A percentile compares a stretch with the other conserved stretches of the same genome.
phyloP scores from a whole-genome alignment of 2,797 vertebrate genomes.

The Mycteria americana region DNA sequence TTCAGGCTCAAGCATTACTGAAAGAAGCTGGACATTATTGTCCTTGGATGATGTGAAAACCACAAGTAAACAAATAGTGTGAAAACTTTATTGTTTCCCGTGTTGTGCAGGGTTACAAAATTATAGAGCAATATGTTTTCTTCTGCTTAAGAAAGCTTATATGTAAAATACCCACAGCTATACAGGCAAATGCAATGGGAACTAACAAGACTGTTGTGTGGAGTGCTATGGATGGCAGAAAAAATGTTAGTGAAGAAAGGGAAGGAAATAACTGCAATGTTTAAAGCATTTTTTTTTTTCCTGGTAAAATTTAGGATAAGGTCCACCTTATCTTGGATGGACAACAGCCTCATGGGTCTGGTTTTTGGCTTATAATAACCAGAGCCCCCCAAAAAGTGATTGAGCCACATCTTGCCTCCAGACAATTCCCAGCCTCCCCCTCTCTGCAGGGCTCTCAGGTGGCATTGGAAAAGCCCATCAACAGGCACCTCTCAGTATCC shows the following conservation, averaged over 20 bases:
- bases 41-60: not conserved
- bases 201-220: not conserved
- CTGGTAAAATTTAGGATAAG: not conserved
- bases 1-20: not conserved
- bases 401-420: not conserved
- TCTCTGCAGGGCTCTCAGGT: not conserved
- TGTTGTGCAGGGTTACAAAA: not conserved
- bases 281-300: not conserved
- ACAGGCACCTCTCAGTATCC: not conserved
- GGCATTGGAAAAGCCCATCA: not conserved
- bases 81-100: not conserved
- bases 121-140: not conserved
- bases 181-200: not conserved
- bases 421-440: too few relatives aligned
- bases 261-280: not conserved
- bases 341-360: not conserved
- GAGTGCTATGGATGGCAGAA: not conserved
- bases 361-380: not conserved
- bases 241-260: not conserved
- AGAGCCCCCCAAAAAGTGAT: not conserved
- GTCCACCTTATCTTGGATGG: not conserved
- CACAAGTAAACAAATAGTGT: not conserved
- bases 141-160: not conserved
- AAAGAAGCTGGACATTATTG: not conserved
- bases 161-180: not conserved